phyloP scores from a whole-genome alignment of 2,888 invertebrate species.

The Argyresthia goedartella region DNA sequence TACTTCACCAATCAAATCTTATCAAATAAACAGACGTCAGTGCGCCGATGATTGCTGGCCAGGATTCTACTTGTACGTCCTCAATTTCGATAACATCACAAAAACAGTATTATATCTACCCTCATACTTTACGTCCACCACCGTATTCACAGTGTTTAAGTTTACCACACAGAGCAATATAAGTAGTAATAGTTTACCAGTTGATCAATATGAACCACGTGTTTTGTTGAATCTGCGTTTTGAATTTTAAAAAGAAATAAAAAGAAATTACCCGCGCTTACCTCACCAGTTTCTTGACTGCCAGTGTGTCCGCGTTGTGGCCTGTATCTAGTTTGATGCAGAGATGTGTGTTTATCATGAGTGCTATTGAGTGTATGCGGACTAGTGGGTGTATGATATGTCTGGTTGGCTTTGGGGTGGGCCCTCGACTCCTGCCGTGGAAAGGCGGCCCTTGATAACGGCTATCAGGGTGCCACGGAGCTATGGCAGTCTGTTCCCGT shows the following conservation, averaged over 20 bases:
- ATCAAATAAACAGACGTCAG: constrained; percentile 36
- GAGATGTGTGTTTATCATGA: constrained; percentile 37
- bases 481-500: constrained; percentile 74
- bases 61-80: constrained; percentile 5
- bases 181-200: no score
- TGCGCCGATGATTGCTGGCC: constrained; percentile 15
- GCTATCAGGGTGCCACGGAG: constrained; percentile 59
- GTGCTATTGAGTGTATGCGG: constrained; percentile 27
- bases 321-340: constrained; percentile 20
- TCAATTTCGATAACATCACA: no score
- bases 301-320: no score
- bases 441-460: constrained; percentile 50
- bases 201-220: no score
- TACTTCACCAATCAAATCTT: constrained; percentile 41
- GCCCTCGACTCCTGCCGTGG: constrained; percentile 34
- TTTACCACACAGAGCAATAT: no score
- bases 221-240: constrained; percentile 1
- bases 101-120: no score
- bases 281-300: no score
- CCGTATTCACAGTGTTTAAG: no score
- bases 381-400: constrained; percentile 21
- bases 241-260: constrained; percentile 9
- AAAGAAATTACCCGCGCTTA: not conserved
- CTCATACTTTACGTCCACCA: no score
- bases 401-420: constrained; percentile 29